Percentiles rank a stretch among this genome's conserved stretches.
These are phyloP conservation scores for Sapayoa aenigma DNA, from an alignment of 2,113 vertebrate genomes.

Conservation along the genomic window DNA sequence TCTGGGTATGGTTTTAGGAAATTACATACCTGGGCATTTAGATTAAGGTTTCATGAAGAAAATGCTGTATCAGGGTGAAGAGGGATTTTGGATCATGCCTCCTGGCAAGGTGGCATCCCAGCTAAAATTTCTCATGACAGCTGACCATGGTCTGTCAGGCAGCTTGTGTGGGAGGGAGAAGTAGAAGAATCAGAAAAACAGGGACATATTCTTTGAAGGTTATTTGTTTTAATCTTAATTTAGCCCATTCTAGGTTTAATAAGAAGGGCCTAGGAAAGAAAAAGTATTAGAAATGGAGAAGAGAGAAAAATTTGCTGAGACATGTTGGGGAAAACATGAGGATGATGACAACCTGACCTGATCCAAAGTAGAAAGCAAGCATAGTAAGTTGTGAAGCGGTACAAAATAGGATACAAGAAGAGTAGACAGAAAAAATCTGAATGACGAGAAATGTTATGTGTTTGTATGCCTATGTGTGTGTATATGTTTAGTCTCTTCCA, in stretches of 20 bases:
- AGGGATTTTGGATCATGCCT: background rate
- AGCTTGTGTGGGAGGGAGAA: background rate
- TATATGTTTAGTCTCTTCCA: background rate
- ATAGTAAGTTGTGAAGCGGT: background rate
- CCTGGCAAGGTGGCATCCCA: background rate
- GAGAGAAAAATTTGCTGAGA: background rate
- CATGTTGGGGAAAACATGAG: background rate
- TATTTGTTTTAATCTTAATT: background rate
- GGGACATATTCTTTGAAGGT: background rate
- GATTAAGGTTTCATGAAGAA: background rate
- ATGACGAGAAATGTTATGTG: background rate
- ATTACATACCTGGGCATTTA: background rate
- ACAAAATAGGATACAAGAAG: background rate
- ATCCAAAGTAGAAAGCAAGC: background rate
- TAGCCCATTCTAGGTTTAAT: background rate
- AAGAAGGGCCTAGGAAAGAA: background rate
- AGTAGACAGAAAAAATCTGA: background rate
- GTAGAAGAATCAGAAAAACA: background rate
- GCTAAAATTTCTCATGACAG: background rate
- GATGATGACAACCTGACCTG: background rate
- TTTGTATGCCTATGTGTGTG: background rate
- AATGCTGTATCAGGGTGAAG: background rate
- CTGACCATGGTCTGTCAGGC: background rate
- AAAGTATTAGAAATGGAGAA: background rate
- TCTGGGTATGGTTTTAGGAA: background rate